Conservation (phyloP, 2,888 invertebrate genomes). For the Anoplius nigerrimus region DNA sequence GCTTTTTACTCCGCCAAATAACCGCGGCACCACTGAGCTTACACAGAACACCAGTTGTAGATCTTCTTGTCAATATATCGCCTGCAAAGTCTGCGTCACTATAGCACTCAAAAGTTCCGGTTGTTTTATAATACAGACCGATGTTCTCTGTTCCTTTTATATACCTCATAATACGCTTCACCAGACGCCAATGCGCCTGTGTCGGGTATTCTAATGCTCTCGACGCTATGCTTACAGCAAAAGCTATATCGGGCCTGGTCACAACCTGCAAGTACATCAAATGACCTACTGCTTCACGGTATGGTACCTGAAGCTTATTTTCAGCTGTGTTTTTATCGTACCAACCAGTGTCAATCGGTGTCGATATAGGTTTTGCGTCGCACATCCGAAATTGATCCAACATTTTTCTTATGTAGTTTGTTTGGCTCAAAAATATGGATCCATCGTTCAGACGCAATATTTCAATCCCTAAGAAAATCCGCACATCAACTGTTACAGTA, state of each 20-base stretch:
- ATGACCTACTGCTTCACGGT: slow-evolving; percentile 48
- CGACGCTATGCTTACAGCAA: slow-evolving; percentile 39
- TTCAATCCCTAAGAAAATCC: slow-evolving; percentile 8
- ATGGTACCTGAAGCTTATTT: slow-evolving; percentile 19
- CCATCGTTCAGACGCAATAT: slow-evolving; percentile 1
- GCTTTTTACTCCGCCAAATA: slow-evolving; percentile 44
- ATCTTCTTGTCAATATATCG: slow-evolving; percentile 37
- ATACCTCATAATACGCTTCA: slow-evolving; percentile 27
- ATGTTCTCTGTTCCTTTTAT: not conserved
- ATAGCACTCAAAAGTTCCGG: not conserved
- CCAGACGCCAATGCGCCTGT: slow-evolving; percentile 38
- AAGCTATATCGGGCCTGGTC: slow-evolving; percentile 41
- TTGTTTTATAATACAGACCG: slow-evolving; percentile 1
- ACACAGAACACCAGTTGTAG: slow-evolving; percentile 47
- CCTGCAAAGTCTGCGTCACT: slow-evolving; percentile 12
- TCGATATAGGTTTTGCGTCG: slow-evolving; percentile 16
- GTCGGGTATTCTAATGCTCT: slow-evolving; percentile 34
- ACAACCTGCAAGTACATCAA: slow-evolving; percentile 41
- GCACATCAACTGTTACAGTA: not conserved
- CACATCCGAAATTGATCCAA: slow-evolving; percentile 26
- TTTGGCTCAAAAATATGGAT: slow-evolving; percentile 5
- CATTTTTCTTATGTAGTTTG: slow-evolving; percentile 8
- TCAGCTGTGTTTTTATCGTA: slow-evolving; percentile 2
- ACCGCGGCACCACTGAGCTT: slow-evolving; percentile 29
- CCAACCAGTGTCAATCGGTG: slow-evolving; percentile 23